phyloP scores from a whole-genome alignment of 2,113 vertebrate species.

The Neogale vison region DNA sequence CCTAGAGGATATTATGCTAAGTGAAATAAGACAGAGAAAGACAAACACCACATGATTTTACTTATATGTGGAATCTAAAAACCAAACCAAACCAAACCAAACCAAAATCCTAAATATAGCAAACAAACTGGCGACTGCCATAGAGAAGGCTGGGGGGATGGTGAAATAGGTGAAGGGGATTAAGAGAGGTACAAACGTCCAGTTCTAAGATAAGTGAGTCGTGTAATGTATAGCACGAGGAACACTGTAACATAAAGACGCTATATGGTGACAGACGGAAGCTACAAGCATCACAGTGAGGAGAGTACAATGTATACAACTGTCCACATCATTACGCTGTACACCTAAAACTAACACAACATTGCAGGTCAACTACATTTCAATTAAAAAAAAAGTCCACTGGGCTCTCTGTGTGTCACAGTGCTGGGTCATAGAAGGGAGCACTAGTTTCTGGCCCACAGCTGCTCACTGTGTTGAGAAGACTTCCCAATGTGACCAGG shows the following conservation, averaged over 20 bases:
- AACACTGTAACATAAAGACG: neutral
- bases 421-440: neutral
- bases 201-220: neutral
- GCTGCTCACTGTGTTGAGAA: neutral
- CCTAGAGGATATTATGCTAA: neutral
- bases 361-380: neutral
- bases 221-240: neutral
- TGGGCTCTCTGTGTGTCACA: neutral
- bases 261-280: neutral
- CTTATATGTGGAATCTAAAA: neutral
- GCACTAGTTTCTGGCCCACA: neutral
- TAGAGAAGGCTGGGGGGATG: no score
- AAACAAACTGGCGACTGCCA: neutral
- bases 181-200: neutral
- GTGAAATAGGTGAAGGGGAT: neutral
- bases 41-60: neutral
- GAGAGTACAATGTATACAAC: neutral
- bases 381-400: neutral
- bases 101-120: neutral
- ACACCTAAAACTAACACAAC: neutral
- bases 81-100: neutral
- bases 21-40: neutral
- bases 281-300: neutral
- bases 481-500: neutral
- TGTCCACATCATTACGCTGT: neutral